Evolutionary conservation across 2,888 invertebrate genomes (phyloP), one percentile per base, ranked within the genome.

Genomic region (Lagria hirta): DNA sequence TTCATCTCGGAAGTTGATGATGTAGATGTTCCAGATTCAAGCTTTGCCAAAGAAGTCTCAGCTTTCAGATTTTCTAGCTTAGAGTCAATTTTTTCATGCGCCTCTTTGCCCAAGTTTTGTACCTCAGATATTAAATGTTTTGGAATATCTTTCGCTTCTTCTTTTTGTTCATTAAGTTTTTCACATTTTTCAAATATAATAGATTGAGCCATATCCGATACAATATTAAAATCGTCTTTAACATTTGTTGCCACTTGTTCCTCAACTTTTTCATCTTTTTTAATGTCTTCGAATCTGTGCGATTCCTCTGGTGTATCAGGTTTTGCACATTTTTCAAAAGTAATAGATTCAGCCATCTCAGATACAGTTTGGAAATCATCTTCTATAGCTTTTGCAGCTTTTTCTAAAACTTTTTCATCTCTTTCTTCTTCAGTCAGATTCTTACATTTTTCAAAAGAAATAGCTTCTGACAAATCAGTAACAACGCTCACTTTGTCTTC

Each of bases 201-300:
- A 11, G 48, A 48, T 12, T 49, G 30, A 4, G 36, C 13, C 32
- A 33, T 38, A 26, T 49, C 35, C 4, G 46, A 42, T 12, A 43
- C 15, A 10, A 23, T 14, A 32, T 27, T 21, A 1, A 58, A 61
- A 26, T 60, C 62, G 12, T 64, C 60, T 7, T 55, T 49, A 15
- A 36, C 37, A 11, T 33, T 41, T 18, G 23, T 8, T 24, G 38
- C 43, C 23, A 15, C 43, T 37, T 28, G 40, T 42, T 23, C 40
- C 38, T 15, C 37, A 35, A 35, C 49, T 36, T 42, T 24, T 42
- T 51, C 35, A 11, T 24, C 21, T 30, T 15, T 46, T 44, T n/a
- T n/a, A n/a, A n/a, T n/a, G n/a, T n/a, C n/a, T n/a, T n/a, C n/a
- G n/a, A n/a, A n/a, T n/a, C n/a, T n/a, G n/a, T n/a, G n/a, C n/a